A percentile compares a stretch with the other conserved stretches of the same genome.
These are phyloP conservation scores for Bolinopsis microptera DNA, from an alignment of 37 sponge, comb jelly and placozoan species.

Conservation along the genomic window DNA sequence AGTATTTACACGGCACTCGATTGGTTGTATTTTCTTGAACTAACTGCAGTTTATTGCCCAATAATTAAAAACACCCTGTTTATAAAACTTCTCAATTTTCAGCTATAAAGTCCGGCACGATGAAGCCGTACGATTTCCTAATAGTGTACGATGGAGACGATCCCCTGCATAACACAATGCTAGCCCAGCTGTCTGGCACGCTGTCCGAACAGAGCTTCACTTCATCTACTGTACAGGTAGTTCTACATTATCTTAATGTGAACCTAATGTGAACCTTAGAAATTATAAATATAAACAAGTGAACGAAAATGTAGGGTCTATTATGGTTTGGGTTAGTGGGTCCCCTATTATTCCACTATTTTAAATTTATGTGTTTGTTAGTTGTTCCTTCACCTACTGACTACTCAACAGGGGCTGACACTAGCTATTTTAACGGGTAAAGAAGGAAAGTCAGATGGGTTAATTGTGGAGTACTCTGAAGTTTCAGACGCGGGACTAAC, in stretches of 20 bases:
- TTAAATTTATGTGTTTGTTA: too few relatives aligned
- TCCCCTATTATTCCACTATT: too few relatives aligned
- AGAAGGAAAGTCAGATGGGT: background rate
- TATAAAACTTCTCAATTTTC: background rate
- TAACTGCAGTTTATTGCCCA: too few relatives aligned
- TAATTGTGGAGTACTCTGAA: background rate
- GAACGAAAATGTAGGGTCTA: too few relatives aligned
- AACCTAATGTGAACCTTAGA: too few relatives aligned
- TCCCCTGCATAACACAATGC: background rate
- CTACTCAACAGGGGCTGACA: constrained; percentile 17
- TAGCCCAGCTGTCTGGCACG: background rate
- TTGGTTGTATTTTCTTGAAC: too few relatives aligned
- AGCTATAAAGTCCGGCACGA: background rate
- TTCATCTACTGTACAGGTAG: background rate
- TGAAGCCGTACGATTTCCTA: background rate
- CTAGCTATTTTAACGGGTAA: background rate
- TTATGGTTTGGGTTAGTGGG: too few relatives aligned
- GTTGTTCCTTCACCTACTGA: too few relatives aligned
- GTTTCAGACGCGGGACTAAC: background rate
- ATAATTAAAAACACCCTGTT: too few relatives aligned
- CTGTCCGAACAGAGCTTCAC: background rate
- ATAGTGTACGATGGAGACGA: constrained; percentile 2
- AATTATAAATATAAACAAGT: too few relatives aligned
- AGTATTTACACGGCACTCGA: too few relatives aligned
- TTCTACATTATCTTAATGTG: too few relatives aligned